Base-by-base conservation (phyloP, 2,113 vertebrate species). In the Ibidorhyncha struthersii region DNA sequence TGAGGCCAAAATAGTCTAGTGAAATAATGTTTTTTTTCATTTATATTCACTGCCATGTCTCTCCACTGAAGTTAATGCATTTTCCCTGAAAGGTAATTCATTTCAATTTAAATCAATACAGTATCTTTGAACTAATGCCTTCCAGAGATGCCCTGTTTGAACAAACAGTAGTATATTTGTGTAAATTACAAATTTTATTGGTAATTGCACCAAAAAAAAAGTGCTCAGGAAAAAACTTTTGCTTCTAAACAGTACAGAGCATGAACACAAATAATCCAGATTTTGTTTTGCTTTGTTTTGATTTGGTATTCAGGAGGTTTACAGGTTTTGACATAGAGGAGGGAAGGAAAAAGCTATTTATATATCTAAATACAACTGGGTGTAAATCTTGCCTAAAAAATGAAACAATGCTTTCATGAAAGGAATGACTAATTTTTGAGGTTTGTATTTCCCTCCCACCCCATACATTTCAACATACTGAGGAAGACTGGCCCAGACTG, bases 91-190 rank as follows among this genome's bases (percentile, higher is more conserved):
- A 98, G 89, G 88, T 96, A 94, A 96, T 97, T 96, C 74, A 96
- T 96, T 95, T 97, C 85, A 94, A 90, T 97, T 97, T 97, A 92
- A 97, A 97, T 92, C 95, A 96, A 91, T 96, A 92, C 71, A 81
- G 36, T 95, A 84, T 88, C 79, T 95, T 84, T 94, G 82, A 93
- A 93, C 8, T 73, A 90, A 74, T 91, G 78, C 88, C 66, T 96
- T 92, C n/a, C 77, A 95, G 84, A 96, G 85, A 79, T 82, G 67
- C 25, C 15, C 11, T 66, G 29, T 89, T 95, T 88, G 70, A 82
- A 61, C 52, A 79, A 79, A 91, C 36, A 69, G 36, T 65, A 14
- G 7, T 58, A 43, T 61, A 62, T 95, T 94, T 91, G 81, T 82
- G 62, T 49, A 92, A 93, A 92, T 62, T 86, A 27, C 9, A 92